Percentiles rank a stretch among this genome's conserved stretches.
These are phyloP conservation scores for Calcarius lapponicus DNA, from an alignment of 2,797 vertebrate genomes.

Conservation along the genomic window DNA sequence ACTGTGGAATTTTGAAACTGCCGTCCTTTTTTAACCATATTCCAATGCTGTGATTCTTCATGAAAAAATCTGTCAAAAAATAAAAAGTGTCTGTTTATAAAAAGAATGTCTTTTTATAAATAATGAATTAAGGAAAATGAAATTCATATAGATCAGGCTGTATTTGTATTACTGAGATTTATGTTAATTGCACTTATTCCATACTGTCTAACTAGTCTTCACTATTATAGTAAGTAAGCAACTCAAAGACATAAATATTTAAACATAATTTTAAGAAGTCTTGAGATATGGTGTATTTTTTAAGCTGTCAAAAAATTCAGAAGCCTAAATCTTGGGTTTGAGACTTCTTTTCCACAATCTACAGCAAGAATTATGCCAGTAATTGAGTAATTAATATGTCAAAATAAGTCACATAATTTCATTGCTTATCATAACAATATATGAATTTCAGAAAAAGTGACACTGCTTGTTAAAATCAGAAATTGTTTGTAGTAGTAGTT, in stretches of 20 bases:
- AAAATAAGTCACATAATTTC: neutral
- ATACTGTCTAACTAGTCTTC: neutral
- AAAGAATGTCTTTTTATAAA: neutral
- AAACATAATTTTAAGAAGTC: neutral
- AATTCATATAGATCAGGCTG: neutral
- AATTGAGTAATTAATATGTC: neutral
- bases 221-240: neutral
- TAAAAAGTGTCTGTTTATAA: neutral
- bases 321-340: neutral
- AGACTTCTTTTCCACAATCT: neutral
- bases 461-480: neutral
- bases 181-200: neutral
- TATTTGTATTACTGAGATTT: neutral
- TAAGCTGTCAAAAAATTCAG: neutral
- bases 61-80: no score
- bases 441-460: neutral
- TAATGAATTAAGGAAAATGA: neutral
- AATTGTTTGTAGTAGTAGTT: neutral
- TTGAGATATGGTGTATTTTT: neutral
- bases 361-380: neutral
- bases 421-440: neutral
- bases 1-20: neutral
- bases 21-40: neutral
- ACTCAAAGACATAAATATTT: neutral
- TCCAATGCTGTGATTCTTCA: neutral